A percentile compares a stretch with the other conserved stretches of the same genome.
Conservation (phyloP, 2,113 vertebrate genomes). For the Casuarius casuarius region DNA sequence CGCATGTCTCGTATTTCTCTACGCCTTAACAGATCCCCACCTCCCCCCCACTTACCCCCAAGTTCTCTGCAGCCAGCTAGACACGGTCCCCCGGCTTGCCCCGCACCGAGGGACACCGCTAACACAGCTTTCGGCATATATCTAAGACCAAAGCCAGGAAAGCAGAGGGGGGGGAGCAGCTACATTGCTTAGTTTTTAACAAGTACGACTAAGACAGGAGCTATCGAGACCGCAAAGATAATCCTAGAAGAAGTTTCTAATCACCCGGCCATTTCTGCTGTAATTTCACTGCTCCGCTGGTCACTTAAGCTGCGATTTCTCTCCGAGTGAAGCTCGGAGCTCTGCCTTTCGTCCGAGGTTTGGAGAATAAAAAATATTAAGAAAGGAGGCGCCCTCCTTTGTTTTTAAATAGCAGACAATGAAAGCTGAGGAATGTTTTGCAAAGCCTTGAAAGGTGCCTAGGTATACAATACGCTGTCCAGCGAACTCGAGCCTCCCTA, state of each 20-base stretch:
- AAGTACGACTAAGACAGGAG: neutral
- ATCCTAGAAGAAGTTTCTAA: neutral
- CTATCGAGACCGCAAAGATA: neutral
- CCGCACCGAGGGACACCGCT: neutral
- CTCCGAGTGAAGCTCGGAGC: conserved; percentile 3
- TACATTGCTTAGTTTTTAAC: neutral
- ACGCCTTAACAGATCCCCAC: neutral
- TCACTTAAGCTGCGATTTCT: neutral
- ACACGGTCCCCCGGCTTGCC: neutral
- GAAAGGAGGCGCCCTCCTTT: conserved; percentile 64
- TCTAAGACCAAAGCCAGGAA: neutral
- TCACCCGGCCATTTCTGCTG: conserved; percentile 20
- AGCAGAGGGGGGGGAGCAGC: neutral
- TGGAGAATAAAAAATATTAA: conserved; percentile 44
- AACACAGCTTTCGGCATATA: neutral
- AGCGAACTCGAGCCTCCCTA: conserved; percentile 57
- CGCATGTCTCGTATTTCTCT: conserved; percentile 77
- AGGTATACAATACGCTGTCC: conserved; percentile 51
- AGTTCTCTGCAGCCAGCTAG: neutral
- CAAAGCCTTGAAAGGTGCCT: conserved; percentile 63
- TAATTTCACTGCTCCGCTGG: neutral
- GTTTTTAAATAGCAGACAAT: conserved; percentile 55
- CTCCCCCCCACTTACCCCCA: neutral
- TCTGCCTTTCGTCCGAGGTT: neutral
- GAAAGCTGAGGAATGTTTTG: conserved; percentile 54